Evolutionary conservation across 2,888 invertebrate genomes (phyloP), one percentile per base, ranked within the genome.

Genomic region (Podabrus alpinus): DNA sequence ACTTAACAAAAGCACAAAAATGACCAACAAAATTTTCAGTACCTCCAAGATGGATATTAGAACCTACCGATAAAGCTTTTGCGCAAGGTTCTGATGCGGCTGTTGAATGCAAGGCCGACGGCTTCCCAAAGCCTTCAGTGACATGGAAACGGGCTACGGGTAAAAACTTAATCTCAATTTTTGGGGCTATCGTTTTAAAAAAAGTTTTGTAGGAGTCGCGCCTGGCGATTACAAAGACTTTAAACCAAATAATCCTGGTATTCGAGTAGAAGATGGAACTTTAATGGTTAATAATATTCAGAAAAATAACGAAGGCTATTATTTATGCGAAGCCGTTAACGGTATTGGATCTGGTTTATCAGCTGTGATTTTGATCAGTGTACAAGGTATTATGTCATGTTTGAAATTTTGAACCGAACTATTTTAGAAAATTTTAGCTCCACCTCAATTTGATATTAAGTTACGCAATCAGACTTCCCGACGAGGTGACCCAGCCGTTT

Each of bases 111-210:
- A 97, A 97, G 90, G 96, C 97, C 87, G 97, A 97, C 89, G 97
- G 97, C 83, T 97, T 97, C 90, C 97, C 97, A 78, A 95, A 95
- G 90, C 97, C 97, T 80, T 93, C 94, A 86, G 95, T 97, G 67
- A 95, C 96, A 81, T 97, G 97, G 97, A 97, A 97, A 89, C 94
- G 95, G 91, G 97, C 97, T 86, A 95, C 96, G 90, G 97, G 97
- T 96, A 77, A 62, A 15, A 3, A 16, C n/a, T 67, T 2, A 62
- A n/a, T 67, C 16, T 21, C 19, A 60, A 21, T n/a, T 66, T 59
- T 29, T 21, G 7, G 7, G 3, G 2, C 5, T 7, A 21, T 2
- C 3, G 4, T 21, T 7, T 21, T 3, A 21, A 3, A 4, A n/a
- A n/a, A 29, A 29, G 1, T 29, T 29, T 86, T 87, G 67, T 80